Evolutionary conservation across 2,113 vertebrate species (phyloP).

Genomic region (Tympanuchus pallidicinctus): DNA sequence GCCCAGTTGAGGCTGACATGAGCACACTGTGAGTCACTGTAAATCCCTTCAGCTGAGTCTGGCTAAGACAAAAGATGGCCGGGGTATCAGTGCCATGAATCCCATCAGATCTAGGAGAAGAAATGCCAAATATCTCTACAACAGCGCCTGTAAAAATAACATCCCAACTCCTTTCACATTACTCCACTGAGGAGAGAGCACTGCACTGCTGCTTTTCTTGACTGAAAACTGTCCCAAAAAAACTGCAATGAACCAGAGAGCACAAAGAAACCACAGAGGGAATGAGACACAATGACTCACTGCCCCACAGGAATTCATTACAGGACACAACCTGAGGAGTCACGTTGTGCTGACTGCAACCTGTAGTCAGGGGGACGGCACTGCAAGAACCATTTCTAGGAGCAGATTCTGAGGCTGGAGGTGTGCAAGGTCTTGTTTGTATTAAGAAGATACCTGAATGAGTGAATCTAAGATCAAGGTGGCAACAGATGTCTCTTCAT

Average conservation of each 20-base stretch:
- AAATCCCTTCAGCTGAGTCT: neutral
- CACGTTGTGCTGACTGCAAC: fast-evolving
- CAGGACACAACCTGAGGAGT: neutral
- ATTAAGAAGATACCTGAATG: conserved; percentile 84
- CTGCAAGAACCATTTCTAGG: neutral
- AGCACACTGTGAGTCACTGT: neutral
- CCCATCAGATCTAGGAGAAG: neutral
- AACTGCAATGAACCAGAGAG: neutral
- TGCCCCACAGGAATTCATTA: too few relatives aligned
- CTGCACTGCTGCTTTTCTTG: fast-evolving
- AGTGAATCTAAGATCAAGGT: conserved; percentile 93
- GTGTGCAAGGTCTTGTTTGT: neutral
- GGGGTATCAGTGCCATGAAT: neutral
- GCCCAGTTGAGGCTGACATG: neutral
- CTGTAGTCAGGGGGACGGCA: neutral
- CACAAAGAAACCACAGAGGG: neutral
- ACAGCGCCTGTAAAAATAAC: neutral
- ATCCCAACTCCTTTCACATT: neutral
- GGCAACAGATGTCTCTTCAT: conserved; percentile 96
- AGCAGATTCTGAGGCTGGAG: neutral
- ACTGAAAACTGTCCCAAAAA: neutral
- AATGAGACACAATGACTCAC: neutral
- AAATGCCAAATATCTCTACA: neutral
- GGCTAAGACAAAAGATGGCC: neutral
- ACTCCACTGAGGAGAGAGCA: neutral